These are phyloP conservation scores for Uromys caudimaculatus DNA, from an alignment of 2,797 vertebrate genomes.

Conservation along the genomic window DNA sequence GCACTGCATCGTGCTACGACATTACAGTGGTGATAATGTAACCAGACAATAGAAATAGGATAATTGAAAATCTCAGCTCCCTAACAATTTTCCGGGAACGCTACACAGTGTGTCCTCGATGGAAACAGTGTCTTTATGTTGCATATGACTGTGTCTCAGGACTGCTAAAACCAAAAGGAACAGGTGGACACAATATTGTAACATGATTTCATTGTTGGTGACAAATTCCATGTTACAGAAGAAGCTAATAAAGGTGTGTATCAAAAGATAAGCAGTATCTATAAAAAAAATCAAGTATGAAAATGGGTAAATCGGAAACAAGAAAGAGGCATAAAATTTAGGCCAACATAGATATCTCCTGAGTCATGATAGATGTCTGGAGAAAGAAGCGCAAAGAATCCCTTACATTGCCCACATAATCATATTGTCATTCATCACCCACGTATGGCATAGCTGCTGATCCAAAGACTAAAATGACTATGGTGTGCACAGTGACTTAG, in stretches of 20 bases:
- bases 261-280: background rate
- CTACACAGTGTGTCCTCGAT: background rate
- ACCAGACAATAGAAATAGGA: background rate
- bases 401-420: background rate
- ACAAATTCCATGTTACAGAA: background rate
- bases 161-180: background rate
- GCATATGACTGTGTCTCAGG: background rate
- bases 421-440: background rate
- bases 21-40: background rate
- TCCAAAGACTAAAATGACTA: background rate
- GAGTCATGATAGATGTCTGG: background rate
- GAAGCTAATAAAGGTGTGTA: background rate
- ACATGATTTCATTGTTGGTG: background rate
- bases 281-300: constrained; percentile 37
- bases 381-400: background rate
- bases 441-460: background rate
- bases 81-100: too few species aligned
- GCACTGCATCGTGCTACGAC: too few species aligned
- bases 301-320: background rate
- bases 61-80: background rate
- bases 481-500: background rate
- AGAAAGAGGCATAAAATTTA: background rate
- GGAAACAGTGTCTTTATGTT: background rate
- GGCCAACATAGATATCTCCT: background rate
- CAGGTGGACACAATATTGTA: constrained; percentile 16